Evolutionary conservation across 2,888 invertebrate genomes (phyloP), one percentile per base, ranked within the genome.

Genomic region (Lysandra coridon): DNA sequence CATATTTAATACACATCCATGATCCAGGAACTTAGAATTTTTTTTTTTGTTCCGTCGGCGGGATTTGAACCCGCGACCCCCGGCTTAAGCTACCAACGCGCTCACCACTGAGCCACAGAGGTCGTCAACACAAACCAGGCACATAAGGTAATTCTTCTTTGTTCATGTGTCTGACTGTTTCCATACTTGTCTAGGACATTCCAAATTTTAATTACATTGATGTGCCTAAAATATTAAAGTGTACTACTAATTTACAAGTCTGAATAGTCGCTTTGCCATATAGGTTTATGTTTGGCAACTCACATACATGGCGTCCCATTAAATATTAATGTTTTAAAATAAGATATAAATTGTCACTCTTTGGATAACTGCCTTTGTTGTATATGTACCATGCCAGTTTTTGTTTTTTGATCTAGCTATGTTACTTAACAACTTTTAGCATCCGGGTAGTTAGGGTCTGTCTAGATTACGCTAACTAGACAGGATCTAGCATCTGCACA

Each of bases 301-400:
- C 23, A 76, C 79, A 62, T 33, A 76, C 78, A 75, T 77, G 81
- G 69, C 76, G 64, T 14, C 78, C 81, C 81, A 4, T 83, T 83
- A 82, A 83, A 82, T 83, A 83, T 83, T 82, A 81, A 83, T 82
- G 78, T 62, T 80, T 80, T 80, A 79, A 75, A 73, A 69, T 81
- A 12, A 53, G 75, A 75, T 75, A 53, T 53, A 75, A 53, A 23
- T 23, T 49, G 53, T 75, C 49, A 30, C 49, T 14, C 12, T 49
- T 75, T 75, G 75, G 53, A 57, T 57, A 57, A 57, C 17, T 57
- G 49, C 49, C 10, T 49, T 17, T 57, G 17, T 57, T 57, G 57
- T 53, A 10, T 73, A 49, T 74, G 73, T 74, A n/a, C 17, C 17
- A 57, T 49, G 23, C 30, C 74, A 74, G 10, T n/a, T 3, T 57